phyloP scores from a whole-genome alignment of 2,888 invertebrate genomes.

The Watsonalla cultraria region DNA sequence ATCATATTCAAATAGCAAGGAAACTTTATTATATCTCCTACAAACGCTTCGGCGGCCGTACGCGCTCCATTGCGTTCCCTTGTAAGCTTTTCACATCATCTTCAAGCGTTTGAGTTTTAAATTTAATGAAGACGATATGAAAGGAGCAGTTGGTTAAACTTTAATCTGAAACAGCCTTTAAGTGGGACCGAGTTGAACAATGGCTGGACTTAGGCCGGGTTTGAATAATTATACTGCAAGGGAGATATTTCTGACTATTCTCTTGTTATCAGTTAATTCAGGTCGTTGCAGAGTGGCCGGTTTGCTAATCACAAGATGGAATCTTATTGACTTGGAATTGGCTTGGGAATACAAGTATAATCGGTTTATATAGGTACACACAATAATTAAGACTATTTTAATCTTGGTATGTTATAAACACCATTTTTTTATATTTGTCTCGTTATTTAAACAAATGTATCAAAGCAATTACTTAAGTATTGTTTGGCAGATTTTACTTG shows the following conservation, averaged over 20 bases:
- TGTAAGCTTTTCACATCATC: too few species aligned
- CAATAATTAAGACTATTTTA: not conserved
- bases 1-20: too few species aligned
- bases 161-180: slow-evolving; percentile 21
- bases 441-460: too few species aligned
- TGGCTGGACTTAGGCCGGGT: slow-evolving; percentile 25
- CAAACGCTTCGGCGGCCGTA: too few species aligned
- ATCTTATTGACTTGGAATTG: not conserved
- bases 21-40: too few species aligned
- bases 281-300: slow-evolving; percentile 5
- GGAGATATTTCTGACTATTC: slow-evolving; percentile 19
- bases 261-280: slow-evolving; percentile 24
- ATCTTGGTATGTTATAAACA: too few species aligned
- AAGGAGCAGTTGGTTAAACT: slow-evolving; percentile 22
- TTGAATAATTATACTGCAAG: slow-evolving; percentile 41
- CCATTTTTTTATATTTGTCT: too few species aligned
- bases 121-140: slow-evolving; percentile 6
- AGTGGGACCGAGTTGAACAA: slow-evolving; percentile 36
- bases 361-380: not conserved
- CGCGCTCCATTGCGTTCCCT: too few species aligned
- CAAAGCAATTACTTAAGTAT: too few species aligned
- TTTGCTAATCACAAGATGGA: not conserved
- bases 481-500: too few species aligned
- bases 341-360: not conserved
- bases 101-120: too few species aligned